phyloP scores from a whole-genome alignment of 2,888 invertebrate species.

The Limnephilus auricula region DNA sequence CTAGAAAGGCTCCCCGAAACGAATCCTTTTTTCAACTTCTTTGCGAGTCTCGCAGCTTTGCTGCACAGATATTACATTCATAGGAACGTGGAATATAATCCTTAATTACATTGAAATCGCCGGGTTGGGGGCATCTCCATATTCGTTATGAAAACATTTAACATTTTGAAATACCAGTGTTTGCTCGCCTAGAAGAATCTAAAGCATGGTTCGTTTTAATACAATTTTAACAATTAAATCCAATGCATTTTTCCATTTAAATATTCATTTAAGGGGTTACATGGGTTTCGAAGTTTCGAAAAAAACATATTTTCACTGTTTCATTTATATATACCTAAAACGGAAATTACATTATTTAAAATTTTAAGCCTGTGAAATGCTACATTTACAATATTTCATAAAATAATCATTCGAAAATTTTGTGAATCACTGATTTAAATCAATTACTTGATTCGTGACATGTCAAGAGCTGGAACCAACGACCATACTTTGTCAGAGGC shows the following conservation, averaged over 20 bases:
- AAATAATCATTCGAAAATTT: too few relatives aligned
- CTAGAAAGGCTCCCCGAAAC: not conserved
- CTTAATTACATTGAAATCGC: not conserved
- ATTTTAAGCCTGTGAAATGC: too few relatives aligned
- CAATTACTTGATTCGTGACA: too few relatives aligned
- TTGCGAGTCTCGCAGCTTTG: not conserved
- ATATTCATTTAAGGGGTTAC: not conserved
- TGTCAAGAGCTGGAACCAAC: too few relatives aligned
- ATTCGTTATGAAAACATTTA: not conserved
- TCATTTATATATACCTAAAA: too few relatives aligned
- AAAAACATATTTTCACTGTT: too few relatives aligned
- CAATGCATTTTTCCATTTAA: not conserved
- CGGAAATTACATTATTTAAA: too few relatives aligned
- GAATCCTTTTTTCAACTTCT: not conserved
- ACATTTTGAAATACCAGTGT: not conserved
- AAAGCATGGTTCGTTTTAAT: not conserved
- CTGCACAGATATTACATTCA: constrained; percentile 6
- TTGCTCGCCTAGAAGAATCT: not conserved
- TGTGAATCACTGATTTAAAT: too few relatives aligned
- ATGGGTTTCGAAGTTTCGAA: too few relatives aligned
- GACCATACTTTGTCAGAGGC: too few relatives aligned
- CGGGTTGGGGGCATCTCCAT: not conserved
- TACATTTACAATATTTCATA: too few relatives aligned
- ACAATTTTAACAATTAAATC: not conserved
- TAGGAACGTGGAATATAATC: not conserved